Conservation (phyloP, 1,140 invertebrate species). For the Brachionus plicatilis region DNA sequence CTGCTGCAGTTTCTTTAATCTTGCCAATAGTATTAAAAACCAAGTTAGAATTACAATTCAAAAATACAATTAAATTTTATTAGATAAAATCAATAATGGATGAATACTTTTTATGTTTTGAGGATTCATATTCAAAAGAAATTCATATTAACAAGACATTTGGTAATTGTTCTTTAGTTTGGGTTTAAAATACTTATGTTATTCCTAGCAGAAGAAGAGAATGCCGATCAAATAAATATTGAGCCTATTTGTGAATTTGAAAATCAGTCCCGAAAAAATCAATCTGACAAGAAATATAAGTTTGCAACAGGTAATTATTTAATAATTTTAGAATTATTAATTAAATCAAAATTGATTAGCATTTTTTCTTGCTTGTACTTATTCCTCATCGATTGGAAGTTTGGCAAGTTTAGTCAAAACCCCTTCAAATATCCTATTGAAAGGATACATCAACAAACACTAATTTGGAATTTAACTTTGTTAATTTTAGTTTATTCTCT, state of each 20-base stretch:
- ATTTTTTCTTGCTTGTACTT: conserved; percentile 64
- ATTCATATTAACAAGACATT: not conserved
- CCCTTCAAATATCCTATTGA: conserved; percentile 58
- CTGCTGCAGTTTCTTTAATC: conserved; percentile 56
- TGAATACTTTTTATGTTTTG: not conserved
- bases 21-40: conserved; percentile 48
- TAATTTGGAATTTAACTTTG: not conserved
- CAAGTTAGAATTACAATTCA: conserved; percentile 43
- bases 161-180: not conserved
- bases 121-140: not conserved
- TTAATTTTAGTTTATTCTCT: conserved; percentile 26
- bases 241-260: not conserved
- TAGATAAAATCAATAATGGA: conserved; percentile 5
- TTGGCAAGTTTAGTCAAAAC: conserved; percentile 75
- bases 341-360: not conserved
- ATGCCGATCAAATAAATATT: not conserved
- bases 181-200: no score
- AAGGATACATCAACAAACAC: not conserved
- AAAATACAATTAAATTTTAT: conserved; percentile 2
- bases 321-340: not conserved
- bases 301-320: not conserved
- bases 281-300: not conserved
- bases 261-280: not conserved
- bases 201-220: not conserved
- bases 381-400: conserved; percentile 70